phyloP scores from a whole-genome alignment of 2,113 vertebrate genomes.

The Euleptes europaea region DNA sequence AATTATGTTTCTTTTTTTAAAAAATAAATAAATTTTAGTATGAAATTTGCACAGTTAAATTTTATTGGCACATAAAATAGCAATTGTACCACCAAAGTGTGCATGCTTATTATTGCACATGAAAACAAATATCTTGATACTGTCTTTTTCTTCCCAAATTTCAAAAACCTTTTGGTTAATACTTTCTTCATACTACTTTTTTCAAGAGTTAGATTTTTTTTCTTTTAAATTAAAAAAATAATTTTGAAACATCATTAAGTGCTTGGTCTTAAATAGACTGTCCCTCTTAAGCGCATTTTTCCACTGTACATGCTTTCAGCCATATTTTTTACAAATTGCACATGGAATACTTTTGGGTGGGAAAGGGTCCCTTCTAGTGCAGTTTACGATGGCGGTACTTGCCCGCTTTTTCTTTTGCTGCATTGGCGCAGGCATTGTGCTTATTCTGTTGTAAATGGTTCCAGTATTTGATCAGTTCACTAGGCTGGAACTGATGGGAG shows the following conservation, averaged over 20 bases:
- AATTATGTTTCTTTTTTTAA: conserved; percentile 7
- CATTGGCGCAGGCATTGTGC: conserved; percentile 87
- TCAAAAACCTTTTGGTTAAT: conserved; percentile 56
- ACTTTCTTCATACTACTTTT: conserved; percentile 41
- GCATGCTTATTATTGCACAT: conserved; percentile 79
- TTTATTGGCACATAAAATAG: conserved; percentile 72
- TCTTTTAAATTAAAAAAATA: conserved; percentile 79
- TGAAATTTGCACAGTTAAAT: conserved; percentile 63
- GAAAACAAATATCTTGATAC: conserved; percentile 61
- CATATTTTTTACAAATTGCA: conserved; percentile 69
- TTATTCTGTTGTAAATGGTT: conserved; percentile 94
- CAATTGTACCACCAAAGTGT: conserved; percentile 70
- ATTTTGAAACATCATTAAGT: conserved; percentile 60
- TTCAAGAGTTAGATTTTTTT: conserved; percentile 53
- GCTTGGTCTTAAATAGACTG: conserved; percentile 63
- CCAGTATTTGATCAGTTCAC: conserved; percentile 95
- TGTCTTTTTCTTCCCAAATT: conserved; percentile 43
- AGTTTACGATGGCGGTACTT: conserved; percentile 80
- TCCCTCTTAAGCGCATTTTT: conserved; percentile 56
- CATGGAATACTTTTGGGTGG: conserved; percentile 19
- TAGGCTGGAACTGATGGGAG: conserved; percentile 94
- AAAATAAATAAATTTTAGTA: conserved; percentile 59
- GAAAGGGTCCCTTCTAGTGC: conserved; percentile 72
- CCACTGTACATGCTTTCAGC: conserved; percentile 68
- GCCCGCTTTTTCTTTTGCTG: conserved; percentile 81